Percentiles rank a stretch among this genome's conserved stretches.
These are phyloP conservation scores for Otolemur crassicaudatus DNA, from an alignment of 2,797 vertebrate genomes.

Conservation along the genomic window DNA sequence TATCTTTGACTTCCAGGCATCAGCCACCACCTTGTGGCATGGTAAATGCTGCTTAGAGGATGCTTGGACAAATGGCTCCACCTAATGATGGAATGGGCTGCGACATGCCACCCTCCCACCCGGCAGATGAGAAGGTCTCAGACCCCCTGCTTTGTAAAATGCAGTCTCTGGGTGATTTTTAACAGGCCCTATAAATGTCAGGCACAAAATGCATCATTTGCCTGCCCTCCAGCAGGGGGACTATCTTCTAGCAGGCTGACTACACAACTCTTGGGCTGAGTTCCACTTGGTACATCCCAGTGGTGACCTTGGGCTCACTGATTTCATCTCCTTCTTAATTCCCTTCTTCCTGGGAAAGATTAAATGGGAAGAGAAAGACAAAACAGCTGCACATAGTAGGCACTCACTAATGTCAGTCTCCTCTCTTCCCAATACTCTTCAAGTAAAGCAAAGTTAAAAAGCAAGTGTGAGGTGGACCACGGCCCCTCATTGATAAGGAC, in stretches of 20 bases:
- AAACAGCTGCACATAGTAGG: background rate
- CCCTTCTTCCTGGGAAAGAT: background rate
- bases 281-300: background rate
- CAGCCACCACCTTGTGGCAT: background rate
- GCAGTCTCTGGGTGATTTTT: background rate
- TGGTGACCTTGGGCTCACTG: background rate
- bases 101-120: background rate
- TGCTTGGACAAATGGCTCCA: background rate
- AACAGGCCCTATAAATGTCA: background rate
- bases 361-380: background rate
- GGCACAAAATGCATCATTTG: background rate
- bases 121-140: background rate
- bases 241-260: background rate
- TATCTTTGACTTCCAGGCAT: background rate
- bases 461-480: background rate
- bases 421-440: background rate
- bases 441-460: background rate
- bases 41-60: background rate
- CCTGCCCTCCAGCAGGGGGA: background rate
- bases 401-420: background rate
- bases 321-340: background rate
- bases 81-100: fast-evolving
- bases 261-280: background rate
- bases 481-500: background rate
- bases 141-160: background rate